Base-by-base conservation (phyloP, 64 coral and sea anemone species). In the Porites australiensis region DNA sequence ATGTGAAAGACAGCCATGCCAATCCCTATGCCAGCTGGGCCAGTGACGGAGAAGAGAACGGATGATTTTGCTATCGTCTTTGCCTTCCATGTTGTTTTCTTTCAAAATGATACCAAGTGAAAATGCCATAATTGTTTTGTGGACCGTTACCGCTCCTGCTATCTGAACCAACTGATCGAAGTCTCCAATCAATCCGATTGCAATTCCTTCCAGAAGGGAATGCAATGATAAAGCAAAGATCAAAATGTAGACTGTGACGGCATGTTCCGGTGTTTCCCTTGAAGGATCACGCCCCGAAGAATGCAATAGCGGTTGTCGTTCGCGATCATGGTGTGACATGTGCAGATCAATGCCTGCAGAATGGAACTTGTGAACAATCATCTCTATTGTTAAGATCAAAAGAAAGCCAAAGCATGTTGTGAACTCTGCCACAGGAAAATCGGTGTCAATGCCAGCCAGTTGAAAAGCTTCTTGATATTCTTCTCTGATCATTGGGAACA, bases 161-260 rank as follows among this genome's bases (percentile, higher is more conserved):
- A 98, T 72, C 47, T 98, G 86, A 6, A 64, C 72, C 21, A 98
- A 49, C 9, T 87, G 93, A 49, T 88, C 75, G 37, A 93, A 44
- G 47, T 98, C 87, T 82, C 61, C 18, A 48, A 98, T 82, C 23
- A 98, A 74, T 12, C 96, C 96, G 13, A 98, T 20, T 13, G 96
- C 96, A 13, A 98, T 54, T 23, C 96, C 96, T 93, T 98, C 96
- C 50, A 98, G 95, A 9, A 98, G 8, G 44, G 96, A 95, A 50
- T 98, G 96, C 22, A 98, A 44, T 2, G 96, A 98, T 6, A 98
- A 77, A 0, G 96, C 96, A 64, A 98, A 44, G 11, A 98, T 70
- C 20, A 98, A 90, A 82, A 98, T 92, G 70, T 98, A 98, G 14
- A 91, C 81, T 27, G 58, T 13, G 48, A 52, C 3, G 4, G 84